phyloP scores from a whole-genome alignment of 2,113 vertebrate genomes.

The Pagrus major region DNA sequence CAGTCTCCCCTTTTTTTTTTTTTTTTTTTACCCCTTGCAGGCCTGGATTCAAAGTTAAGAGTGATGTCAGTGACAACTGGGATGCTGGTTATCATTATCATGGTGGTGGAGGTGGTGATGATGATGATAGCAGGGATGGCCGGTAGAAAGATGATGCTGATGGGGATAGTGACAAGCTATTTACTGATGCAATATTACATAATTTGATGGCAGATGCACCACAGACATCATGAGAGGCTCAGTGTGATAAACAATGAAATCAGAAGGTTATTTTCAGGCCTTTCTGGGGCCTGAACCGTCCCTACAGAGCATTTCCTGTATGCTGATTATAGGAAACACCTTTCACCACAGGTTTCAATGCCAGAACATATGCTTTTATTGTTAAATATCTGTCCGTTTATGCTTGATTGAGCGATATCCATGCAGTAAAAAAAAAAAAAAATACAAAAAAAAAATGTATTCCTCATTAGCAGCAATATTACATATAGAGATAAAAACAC shows the following conservation, averaged over 20 bases:
- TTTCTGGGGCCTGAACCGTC: slow-evolving; percentile 15
- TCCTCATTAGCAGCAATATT: background rate
- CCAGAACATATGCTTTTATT: background rate
- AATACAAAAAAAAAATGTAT: background rate
- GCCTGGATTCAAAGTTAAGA: slow-evolving; percentile 25
- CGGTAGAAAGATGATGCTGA: slow-evolving; percentile 14
- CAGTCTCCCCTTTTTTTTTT: too few species aligned
- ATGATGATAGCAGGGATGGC: slow-evolving; percentile 35
- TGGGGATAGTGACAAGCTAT: slow-evolving; percentile 29
- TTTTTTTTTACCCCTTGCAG: background rate
- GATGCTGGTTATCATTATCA: slow-evolving; percentile 19
- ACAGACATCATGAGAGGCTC: slow-evolving; percentile 11
- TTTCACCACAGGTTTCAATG: background rate
- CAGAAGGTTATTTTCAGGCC: slow-evolving; percentile 37
- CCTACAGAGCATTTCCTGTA: background rate
- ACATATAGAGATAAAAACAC: too few species aligned
- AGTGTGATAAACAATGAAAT: slow-evolving; percentile 22
- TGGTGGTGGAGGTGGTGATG: background rate
- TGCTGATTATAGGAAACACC: background rate
- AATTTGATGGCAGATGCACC: slow-evolving; percentile 53
- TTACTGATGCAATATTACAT: slow-evolving; percentile 69
- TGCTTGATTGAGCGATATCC: slow-evolving; percentile 3
- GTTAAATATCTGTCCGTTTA: background rate
- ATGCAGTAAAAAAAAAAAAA: background rate
- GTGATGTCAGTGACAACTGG: slow-evolving; percentile 19